Base-by-base conservation (phyloP, 2,888 invertebrate genomes). In the Byasa hedistus region DNA sequence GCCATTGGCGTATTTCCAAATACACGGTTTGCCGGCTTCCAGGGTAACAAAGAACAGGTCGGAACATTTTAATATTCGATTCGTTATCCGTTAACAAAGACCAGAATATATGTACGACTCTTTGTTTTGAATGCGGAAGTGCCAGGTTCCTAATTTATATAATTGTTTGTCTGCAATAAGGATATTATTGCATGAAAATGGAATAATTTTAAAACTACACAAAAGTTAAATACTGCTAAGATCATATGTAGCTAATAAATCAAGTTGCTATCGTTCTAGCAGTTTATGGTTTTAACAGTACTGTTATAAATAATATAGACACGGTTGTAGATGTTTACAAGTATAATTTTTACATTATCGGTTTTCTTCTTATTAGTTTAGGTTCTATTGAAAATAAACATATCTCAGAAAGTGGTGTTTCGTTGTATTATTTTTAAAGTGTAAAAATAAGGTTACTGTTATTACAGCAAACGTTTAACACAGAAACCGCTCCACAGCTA, bases 1-100 rank as follows among this genome's bases (percentile, higher is more conserved):
- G 66, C 51, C 57, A 55, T 70, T 79, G 79, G 82, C 79, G 76
- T 70, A 69, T 71, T 69, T 73, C 77, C 81, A 81, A 84, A 80
- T 78, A 80, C 75, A 74, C 76, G 75, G 73, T 73, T 76, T 73
- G 80, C 78, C 76, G 79, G 74, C 74, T 79, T 81, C 73, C 74
- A 75, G 68, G 69, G 72, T 75, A 82, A 85, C 82, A 84, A 84
- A 84, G 81, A 78, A 76, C 73, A 71, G 71, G 65, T 66, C 68
- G 22, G 64, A 72, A 69, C 70, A 68, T 68, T 75, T 75, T 73
- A 68, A 73, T 73, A 71, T 71, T 69, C 57, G 66, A 68, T 66
- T 57, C 69, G 63, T 69, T 63, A 57, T 65, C 60, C 56, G 57
- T 60, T 54, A 65, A 52, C 62, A 64, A 58, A 62, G 27, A 62